Base-by-base conservation (phyloP, 2,888 invertebrate genomes). In the Allacma fusca region DNA sequence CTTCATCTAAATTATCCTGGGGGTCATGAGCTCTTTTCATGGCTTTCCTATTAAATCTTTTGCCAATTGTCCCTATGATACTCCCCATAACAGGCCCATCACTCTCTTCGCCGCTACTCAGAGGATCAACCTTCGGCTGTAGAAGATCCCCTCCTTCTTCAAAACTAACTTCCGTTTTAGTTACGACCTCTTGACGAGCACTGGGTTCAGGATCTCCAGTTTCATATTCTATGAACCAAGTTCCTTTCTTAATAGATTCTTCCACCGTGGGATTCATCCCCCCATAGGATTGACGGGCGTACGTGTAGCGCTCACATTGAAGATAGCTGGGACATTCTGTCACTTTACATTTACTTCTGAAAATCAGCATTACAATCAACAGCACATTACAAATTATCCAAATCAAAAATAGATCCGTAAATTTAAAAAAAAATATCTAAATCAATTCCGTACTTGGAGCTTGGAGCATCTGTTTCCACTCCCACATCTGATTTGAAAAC, bases 261-360 rank as follows among this genome's bases (percentile, higher is more conserved):
- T 98, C 97, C 78, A 97, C 91, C 86, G 95, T 95, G 29, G 94
- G 94, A 87, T 98, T 97, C 92, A 94, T 95, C 13, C 97, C 97
- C 84, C 93, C 92, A 86, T 92, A 98, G 75, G 97, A 97, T 82
- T 96, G 88, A 81, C 97, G 89, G 1, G 97, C 97, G 84, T 94
- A 94, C 23, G 91, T 88, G 50, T 97, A 88, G 82, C 92, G 90
- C 86, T 94, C 94, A 85, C 95, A 94, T 82, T 91, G 91, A 24
- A 90, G 89, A 85, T 91, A 94, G 86, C 95, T 95, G 0, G 92
- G 90, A 86, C 81, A 74, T 74, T 80, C 82, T 69, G 79, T 74
- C n/a, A 81, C 78, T 28, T 26, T 69, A 29, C 23, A 28, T 16
- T 67, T 40, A 5, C 62, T 24, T 4, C 59, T 72, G 28, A 21